Conservation (phyloP, 53 echinoderm and acorn worm species). For the Paracentrotus lividus region DNA sequence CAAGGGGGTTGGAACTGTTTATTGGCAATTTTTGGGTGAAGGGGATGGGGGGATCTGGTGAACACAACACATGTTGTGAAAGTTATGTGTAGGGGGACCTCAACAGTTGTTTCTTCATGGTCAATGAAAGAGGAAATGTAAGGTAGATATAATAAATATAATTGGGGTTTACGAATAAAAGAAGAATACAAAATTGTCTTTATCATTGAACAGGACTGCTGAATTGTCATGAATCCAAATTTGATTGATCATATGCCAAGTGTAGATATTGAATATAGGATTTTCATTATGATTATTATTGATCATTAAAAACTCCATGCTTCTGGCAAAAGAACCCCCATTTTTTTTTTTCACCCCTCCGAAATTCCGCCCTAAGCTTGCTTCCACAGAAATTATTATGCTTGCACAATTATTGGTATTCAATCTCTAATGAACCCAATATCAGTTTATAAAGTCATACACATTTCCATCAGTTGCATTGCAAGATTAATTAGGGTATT, state of each 20-base stretch:
- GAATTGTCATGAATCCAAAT: not conserved
- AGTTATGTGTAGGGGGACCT: not conserved
- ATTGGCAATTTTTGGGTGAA: not conserved
- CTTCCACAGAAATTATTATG: not conserved
- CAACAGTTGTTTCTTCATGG: constrained; percentile 8
- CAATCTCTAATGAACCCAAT: not conserved
- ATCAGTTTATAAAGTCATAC: not conserved
- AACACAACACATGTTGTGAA: not conserved
- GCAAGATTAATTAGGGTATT: not conserved
- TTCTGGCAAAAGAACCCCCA: not conserved
- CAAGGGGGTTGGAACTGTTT: not conserved
- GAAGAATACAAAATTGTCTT: not conserved
- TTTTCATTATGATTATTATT: not conserved
- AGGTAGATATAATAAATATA: not conserved
- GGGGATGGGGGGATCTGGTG: not conserved
- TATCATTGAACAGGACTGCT: not conserved
- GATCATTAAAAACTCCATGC: not conserved
- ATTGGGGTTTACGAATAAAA: not conserved
- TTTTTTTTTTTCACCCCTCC: not conserved
- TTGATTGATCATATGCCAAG: constrained; percentile 1
- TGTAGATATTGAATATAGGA: not conserved
- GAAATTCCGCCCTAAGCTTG: constrained; percentile 6
- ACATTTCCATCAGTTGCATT: not conserved
- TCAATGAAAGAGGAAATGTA: not conserved
- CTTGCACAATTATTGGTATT: not conserved